Evolutionary conservation across 2,888 invertebrate genomes (phyloP), one percentile per base, ranked within the genome.

Genomic region (Mythimna pallens): DNA sequence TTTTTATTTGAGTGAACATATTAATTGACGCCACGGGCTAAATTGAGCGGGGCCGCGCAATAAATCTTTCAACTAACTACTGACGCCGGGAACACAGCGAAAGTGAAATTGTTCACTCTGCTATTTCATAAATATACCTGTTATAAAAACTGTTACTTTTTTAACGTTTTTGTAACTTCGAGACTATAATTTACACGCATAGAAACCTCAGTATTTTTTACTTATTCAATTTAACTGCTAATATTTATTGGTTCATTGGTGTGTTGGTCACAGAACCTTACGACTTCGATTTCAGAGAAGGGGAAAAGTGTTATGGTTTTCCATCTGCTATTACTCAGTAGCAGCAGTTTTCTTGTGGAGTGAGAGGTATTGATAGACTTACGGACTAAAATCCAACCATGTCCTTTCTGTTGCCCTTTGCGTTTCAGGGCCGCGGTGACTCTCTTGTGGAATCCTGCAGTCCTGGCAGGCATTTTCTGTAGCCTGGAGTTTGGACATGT

Each of bases 61-160:
- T 88, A 89, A 89, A 89, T 88, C 88, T 87, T 80, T 78, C 80
- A 74, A 74, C 72, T 34, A 84, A 82, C 86, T 78, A 76, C 86
- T 82, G 85, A 86, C 87, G 84, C 75, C 66, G 76, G 59, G 82
- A 73, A 81, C 74, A 73, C 66, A 77, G 86, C 77, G 88, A 90
- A 89, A 90, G 90, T 89, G 83, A 82, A 83, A 85, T 73, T 86
- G 80, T 83, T 83, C 70, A 70, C 73, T 73, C 63, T 57, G 57
- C 67, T 71, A 73, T 77, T 80, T 66, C 69, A 78, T 71, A 81
- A 71, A 78, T 64, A 70, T 76, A 68, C 40, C 40, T 57, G 34
- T 47, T 40, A 43, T 66, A 43, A 70, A 68, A 68, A 68, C 43
- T n/a, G 47, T 64, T 36, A n/a, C 17, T 25, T 82, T 65, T 66